Base-by-base conservation (phyloP, 2,797 vertebrate genomes). In the Schizopygopsis malacanthus region DNA sequence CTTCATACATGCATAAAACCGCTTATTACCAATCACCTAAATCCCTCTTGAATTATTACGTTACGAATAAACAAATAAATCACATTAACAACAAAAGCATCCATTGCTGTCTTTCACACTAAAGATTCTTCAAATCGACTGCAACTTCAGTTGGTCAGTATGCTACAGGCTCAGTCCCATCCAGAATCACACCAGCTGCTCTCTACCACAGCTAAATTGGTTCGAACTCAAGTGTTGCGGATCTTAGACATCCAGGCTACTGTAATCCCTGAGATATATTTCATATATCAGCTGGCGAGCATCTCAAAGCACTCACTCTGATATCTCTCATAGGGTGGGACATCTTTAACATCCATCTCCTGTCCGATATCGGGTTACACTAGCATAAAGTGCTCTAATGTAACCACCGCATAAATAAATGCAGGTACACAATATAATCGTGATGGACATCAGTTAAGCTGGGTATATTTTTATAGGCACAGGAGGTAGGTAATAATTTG, bases 401-500 rank as follows among this genome's bases (percentile, higher is more conserved):
- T 11, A 43, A 8, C 50, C 20, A 70, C 73, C n/a, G 4, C 1
- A 25, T 61, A 73, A 72, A 82, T 59, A 69, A 79, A 84, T 39
- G 13, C 70, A 81, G 54, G 59, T 47, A 59, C 71, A 41, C 28
- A 61, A 39, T 63, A 82, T 39, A 80, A 75, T 82, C 63, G 59
- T 45, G 25, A 79, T 33, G 70, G 75, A 86, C 47, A 90, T 87
- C 87, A 84, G 81, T 56, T 79, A 56, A 70, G 28, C 25, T 70
- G 67, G 52, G 73, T 88, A 82, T 75, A 84, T 56, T 80, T 82
- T 83, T 63, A 77, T 80, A 90, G 87, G 89, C 89, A 90, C 89
- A 89, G 78, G 87, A 90, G 89, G 87, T 88, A 84, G 83, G 81
- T 80, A 43, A 59, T 84, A 43, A 78, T 81, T 84, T 73, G 83